These are phyloP conservation scores for Gambusia yucatana DNA, from an alignment of 2,797 vertebrate genomes.

Conservation along the genomic window DNA sequence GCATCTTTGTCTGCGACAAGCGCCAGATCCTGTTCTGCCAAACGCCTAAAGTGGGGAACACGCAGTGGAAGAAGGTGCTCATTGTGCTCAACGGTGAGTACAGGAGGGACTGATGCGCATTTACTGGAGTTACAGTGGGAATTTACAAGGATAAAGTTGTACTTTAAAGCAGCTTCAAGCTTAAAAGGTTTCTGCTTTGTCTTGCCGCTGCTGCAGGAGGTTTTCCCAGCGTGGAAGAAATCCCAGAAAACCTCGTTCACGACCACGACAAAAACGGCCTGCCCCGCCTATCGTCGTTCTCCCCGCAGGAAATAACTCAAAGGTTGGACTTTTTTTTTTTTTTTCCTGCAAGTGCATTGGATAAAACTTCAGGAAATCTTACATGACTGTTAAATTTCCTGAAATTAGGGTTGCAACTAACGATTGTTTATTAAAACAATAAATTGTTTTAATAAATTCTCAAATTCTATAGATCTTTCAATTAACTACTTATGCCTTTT, in stretches of 20 bases:
- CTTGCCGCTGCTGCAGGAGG: slow-evolving; percentile 78
- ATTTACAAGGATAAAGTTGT: background rate
- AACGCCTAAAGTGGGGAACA: slow-evolving; percentile 99
- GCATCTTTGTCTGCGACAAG: slow-evolving; percentile 98
- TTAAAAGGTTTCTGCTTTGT: background rate
- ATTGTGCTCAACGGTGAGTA: slow-evolving; percentile 94
- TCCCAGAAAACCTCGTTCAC: slow-evolving; percentile 95
- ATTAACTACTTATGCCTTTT: no score
- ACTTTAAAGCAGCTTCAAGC: background rate
- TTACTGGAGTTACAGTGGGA: no score
- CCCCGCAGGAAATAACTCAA: slow-evolving; percentile 84
- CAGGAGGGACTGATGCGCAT: background rate
- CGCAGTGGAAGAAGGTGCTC: slow-evolving; percentile 99
- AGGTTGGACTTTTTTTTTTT: slow-evolving; percentile 77
- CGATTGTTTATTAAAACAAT: no score
- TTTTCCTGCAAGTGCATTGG: background rate
- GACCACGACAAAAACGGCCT: slow-evolving; percentile 96
- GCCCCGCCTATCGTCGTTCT: slow-evolving; percentile 92
- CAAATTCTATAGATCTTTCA: no score
- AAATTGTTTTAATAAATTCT: no score
- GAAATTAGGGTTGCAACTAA: no score
- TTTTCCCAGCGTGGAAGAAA: slow-evolving; percentile 91
- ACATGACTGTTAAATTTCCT: no score
- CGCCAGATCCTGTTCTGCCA: slow-evolving; percentile 98
- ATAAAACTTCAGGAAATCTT: background rate